A percentile compares a stretch with the other conserved stretches of the same genome.
These are phyloP conservation scores for Athalia cordata DNA, from an alignment of 2,888 invertebrate species.

Conservation along the genomic window DNA sequence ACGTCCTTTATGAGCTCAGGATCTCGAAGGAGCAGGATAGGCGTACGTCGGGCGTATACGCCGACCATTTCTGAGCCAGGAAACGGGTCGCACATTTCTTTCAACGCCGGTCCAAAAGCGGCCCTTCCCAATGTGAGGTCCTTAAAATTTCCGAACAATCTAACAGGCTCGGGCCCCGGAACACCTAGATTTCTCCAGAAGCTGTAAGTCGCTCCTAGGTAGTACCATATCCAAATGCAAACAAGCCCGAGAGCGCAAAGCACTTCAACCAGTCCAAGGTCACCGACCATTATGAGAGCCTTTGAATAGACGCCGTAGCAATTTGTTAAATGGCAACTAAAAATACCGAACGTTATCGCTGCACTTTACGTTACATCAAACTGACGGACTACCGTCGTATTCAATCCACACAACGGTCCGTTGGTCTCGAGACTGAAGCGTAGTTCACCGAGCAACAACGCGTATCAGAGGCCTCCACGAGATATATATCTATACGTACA, in stretches of 20 bases:
- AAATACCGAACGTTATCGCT: slow-evolving; percentile 26
- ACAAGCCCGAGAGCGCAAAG: slow-evolving; percentile 48
- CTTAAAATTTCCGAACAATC: slow-evolving; percentile 72
- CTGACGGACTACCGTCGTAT: background rate
- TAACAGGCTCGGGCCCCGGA: slow-evolving; percentile 67
- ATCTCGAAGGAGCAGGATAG: slow-evolving; percentile 68
- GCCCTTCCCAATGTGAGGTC: slow-evolving; percentile 64
- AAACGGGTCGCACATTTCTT: slow-evolving; percentile 62
- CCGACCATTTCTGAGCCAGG: slow-evolving; percentile 65
- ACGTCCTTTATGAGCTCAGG: slow-evolving; percentile 69
- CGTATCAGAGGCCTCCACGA: background rate
- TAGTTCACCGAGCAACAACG: background rate
- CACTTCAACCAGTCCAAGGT: slow-evolving; percentile 49
- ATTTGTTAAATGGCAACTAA: slow-evolving; percentile 3
- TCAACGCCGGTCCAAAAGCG: slow-evolving; percentile 67
- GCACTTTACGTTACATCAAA: slow-evolving; percentile 12
- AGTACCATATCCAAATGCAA: slow-evolving; percentile 60
- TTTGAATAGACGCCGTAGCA: background rate
- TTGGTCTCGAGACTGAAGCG: slow-evolving; percentile 13
- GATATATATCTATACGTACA: slow-evolving; percentile 16
- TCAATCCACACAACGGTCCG: slow-evolving; percentile 29
- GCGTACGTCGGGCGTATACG: slow-evolving; percentile 66
- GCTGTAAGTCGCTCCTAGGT: slow-evolving; percentile 67
- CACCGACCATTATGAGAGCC: slow-evolving; percentile 6
- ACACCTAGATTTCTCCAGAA: slow-evolving; percentile 73